These are phyloP conservation scores for Melanerpes aurifrons DNA, from an alignment of 2,113 vertebrate genomes.

Conservation along the genomic window DNA sequence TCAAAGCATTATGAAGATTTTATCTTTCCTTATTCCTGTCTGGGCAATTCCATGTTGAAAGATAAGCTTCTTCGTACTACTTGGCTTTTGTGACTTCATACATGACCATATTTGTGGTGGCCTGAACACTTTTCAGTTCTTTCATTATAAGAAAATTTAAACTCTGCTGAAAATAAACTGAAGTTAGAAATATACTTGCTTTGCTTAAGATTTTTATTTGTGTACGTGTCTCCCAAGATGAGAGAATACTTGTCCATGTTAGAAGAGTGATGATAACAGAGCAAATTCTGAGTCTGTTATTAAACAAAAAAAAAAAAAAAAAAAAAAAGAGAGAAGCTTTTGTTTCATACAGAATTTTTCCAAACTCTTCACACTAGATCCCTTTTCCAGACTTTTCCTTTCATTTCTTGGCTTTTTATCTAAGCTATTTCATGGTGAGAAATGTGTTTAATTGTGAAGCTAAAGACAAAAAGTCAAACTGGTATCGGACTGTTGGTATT, in stretches of 20 bases:
- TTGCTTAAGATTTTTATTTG: not conserved
- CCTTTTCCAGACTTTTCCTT: not conserved
- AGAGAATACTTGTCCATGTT: not conserved
- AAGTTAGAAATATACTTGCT: not conserved
- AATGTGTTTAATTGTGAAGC: not conserved
- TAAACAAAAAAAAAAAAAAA: not conserved
- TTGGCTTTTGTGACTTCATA: not conserved
- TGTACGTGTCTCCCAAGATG: not conserved
- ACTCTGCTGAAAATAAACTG: not conserved
- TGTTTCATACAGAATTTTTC: not conserved
- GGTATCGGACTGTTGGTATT: not conserved
- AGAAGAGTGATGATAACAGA: not conserved
- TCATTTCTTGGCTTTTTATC: not conserved
- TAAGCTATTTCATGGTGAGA: not conserved
- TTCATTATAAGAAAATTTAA: not conserved
- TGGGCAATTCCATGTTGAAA: not conserved
- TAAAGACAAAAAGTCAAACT: not conserved
- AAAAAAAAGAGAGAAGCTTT: not conserved
- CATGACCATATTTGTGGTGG: not conserved
- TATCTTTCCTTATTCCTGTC: not conserved
- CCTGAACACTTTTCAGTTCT: not conserved
- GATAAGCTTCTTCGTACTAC: not conserved
- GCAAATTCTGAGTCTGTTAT: not conserved
- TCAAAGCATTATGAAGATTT: not conserved
- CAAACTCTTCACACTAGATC: rapidly evolving